Evolutionary conservation across 2,797 vertebrate genomes (phyloP), one percentile per base, ranked within the genome.

Genomic region (Distichodus sexfasciatus): DNA sequence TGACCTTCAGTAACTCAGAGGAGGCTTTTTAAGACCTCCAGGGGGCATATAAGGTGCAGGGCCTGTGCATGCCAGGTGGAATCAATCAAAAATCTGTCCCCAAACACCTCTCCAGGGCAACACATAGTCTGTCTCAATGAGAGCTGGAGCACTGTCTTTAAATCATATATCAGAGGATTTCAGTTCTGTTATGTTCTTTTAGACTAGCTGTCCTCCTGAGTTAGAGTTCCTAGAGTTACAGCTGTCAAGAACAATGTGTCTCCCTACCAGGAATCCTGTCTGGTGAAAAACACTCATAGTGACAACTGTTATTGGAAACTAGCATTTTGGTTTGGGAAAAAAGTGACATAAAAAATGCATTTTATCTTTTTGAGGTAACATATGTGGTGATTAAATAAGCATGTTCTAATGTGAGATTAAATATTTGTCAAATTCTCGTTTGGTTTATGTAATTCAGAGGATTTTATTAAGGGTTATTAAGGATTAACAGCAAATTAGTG

Each of bases 1-100:
- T 75, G 66, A 77, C 63, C 51, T 72, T 69, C 47, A 75, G 6
- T 17, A 33, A 26, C 23, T 63, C 9, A 2, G 17, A 28, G 47
- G 40, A 44, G 50, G 8, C 15, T 19, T 21, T 61, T 65, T 33
- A 59, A 44, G 33, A n/a, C 51, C 40, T 46, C 31, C 28, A 40
- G 36, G 43, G 33, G 11, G n/a, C 48, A 64, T 65, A 48, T 72
- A 6, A 15, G 15, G n/a, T 3, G 10, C 4, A 50, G n/a, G n/a
- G n/a, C n/a, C n/a, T 48, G 5, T 36, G 4, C 26, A 65, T 62
- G 36, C 62, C 44, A 66, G 15, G 54, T 17, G 38, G 47, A 48
- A 40, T 28, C 28, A 33, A 43, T 58, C 63, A n/a, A 62, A 48
- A 66, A 46, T 53, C 46, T 48, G 41, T 50, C 50, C 66, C 43